phyloP scores from a whole-genome alignment of 1,140 invertebrate species.

The Paraescarpia echinospica region DNA sequence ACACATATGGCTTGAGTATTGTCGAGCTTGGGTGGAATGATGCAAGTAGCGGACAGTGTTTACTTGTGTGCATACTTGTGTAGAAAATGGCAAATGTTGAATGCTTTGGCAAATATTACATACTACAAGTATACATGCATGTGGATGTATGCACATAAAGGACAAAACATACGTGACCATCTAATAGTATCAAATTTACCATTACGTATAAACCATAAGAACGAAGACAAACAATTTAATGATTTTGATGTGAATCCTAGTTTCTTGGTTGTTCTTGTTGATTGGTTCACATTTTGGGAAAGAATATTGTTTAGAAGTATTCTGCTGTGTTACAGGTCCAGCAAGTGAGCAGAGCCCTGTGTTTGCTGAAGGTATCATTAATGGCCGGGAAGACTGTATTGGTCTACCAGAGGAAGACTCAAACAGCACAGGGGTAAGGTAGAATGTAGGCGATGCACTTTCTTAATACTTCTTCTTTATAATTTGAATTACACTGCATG shows the following conservation, averaged over 20 bases:
- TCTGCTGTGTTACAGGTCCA: background rate
- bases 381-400: background rate
- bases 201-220: background rate
- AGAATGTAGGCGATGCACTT: background rate
- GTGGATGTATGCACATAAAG: too few relatives aligned
- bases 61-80: background rate
- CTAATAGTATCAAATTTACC: too few relatives aligned
- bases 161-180: too few relatives aligned
- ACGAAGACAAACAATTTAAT: background rate
- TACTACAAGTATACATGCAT: too few relatives aligned
- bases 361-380: background rate
- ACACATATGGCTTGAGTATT: too few relatives aligned
- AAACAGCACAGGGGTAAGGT: slow-evolving; percentile 18
- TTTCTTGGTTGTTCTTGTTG: background rate
- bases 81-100: too few relatives aligned
- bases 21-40: too few relatives aligned
- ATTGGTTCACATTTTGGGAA: background rate
- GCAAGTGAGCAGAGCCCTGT: background rate
- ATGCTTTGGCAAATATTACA: too few relatives aligned
- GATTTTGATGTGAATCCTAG: background rate
- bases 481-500: too few relatives aligned
- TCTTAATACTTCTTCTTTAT: too few relatives aligned
- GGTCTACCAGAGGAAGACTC: slow-evolving; percentile 19
- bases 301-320: background rate
- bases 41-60: too few relatives aligned